Evolutionary conservation across 2,113 vertebrate species (phyloP).

Genomic region (Picathartes gymnocephalus): DNA sequence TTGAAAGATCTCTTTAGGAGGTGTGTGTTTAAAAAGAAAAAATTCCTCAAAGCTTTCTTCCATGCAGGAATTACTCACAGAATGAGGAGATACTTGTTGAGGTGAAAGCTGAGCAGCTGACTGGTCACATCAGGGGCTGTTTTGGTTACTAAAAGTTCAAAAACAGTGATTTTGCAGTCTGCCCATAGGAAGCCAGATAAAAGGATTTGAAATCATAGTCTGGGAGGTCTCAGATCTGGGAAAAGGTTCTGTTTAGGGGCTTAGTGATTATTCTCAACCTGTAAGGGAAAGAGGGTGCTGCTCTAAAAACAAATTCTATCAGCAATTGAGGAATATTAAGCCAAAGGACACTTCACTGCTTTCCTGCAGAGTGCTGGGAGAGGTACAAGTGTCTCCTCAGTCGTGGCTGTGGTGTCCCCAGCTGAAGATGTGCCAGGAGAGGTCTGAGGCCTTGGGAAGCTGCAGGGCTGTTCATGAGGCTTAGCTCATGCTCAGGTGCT

Average conservation of each 20-base stretch:
- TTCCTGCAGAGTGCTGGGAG: not conserved
- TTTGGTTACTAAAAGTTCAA: not conserved
- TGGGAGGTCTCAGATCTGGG: not conserved
- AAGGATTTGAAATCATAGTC: not conserved
- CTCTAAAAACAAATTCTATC: not conserved
- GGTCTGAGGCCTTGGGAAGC: not conserved
- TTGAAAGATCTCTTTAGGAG: not conserved
- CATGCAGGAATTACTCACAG: not conserved
- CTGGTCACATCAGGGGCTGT: not conserved
- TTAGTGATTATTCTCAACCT: not conserved
- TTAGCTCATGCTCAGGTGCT: not conserved
- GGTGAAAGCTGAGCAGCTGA: not conserved
- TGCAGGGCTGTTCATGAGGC: not conserved
- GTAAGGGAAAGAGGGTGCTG: not conserved
- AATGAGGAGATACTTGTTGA: not conserved
- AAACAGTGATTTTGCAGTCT: not conserved
- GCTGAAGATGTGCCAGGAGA: not conserved
- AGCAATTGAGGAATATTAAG: not conserved
- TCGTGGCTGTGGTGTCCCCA: not conserved
- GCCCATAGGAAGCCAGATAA: not conserved
- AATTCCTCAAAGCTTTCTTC: not conserved
- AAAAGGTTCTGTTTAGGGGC: not conserved
- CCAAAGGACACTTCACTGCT: not conserved
- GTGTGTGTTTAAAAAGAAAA: not conserved
- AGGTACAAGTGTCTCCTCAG: not conserved